Base-by-base conservation (phyloP, 2,797 vertebrate genomes). In the Sardinella longiceps region DNA sequence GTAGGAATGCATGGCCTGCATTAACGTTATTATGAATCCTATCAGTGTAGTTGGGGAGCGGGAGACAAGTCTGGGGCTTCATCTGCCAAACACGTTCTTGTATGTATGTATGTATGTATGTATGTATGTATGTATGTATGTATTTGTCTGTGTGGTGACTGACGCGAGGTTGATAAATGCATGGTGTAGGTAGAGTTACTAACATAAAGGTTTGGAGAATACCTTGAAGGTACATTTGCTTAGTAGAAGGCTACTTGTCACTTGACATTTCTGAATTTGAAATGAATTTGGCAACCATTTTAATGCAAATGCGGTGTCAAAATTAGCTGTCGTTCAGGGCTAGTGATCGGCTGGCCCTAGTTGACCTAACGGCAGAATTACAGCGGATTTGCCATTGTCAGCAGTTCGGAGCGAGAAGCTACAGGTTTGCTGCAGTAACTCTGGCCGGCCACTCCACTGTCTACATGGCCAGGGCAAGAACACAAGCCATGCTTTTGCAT, bases 371-470 rank as follows among this genome's bases (percentile, higher is more conserved):
- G 37, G 7, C n/a, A 77, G 70, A 43, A 20, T 77, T 77, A 43
- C 5, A 39, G 70, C 70, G 70, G 70, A 43, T 77, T 77, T 77
- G 70, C 70, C 30, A 23, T 51, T 74, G 56, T 53, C 84, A 48
- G 20, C 43, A 60, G 58, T 56, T 63, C 81, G 28, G 80, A 18
- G 83, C 60, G 82, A 53, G 83, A 80, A 56, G 51, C 70, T 23
- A 77, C 70, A 77, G 70, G 70, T 77, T 77, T 77, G 70, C 33
- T 39, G 18, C 18, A 70, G 33, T 77, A 39, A 43, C 70, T 20
- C 33, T 15, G 9, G 37, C 33, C n/a, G 70, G 37, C 70, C 70
- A 1, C 37, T 23, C 70, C 70, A 1, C 37, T 23, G 70, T 77
- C 37, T 43, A 12, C 30, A 74, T 74, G 33, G 5, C 0, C 1